These are phyloP conservation scores for Lampris megalopsis DNA, from an alignment of 2,113 vertebrate genomes.

Conservation along the genomic window DNA sequence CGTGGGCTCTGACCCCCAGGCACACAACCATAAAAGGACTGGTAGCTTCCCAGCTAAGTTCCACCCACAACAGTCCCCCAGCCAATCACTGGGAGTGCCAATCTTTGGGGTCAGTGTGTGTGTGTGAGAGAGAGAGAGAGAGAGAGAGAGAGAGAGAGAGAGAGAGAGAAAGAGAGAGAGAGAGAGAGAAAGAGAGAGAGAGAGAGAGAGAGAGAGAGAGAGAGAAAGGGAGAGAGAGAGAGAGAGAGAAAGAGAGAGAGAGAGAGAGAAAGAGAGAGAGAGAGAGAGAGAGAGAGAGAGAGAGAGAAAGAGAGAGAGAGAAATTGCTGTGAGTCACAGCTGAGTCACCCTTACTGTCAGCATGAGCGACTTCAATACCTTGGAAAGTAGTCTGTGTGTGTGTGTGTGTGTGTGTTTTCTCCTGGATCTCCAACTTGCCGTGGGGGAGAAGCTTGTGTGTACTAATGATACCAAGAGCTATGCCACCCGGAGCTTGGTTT, in stretches of 20 bases:
- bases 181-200: too few species aligned
- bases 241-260: conserved; percentile 1
- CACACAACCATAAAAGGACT: conserved; percentile 77
- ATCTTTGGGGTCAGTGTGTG: conserved; percentile 3
- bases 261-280: background rate
- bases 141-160: too few species aligned
- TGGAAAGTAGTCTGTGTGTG: conserved; percentile 3
- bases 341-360: conserved; percentile 19
- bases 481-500: too few species aligned
- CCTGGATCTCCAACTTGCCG: too few species aligned
- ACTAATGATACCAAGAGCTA: too few species aligned
- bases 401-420: conserved; percentile 1
- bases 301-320: background rate
- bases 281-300: background rate
- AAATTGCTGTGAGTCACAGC: background rate
- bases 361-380: conserved; percentile 22
- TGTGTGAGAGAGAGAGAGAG: background rate
- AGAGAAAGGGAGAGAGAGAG: too few species aligned
- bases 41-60: conserved; percentile 40
- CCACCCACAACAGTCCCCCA: conserved; percentile 10
- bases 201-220: background rate
- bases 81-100: conserved; percentile 38
- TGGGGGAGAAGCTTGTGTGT: too few species aligned
- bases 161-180: conserved; percentile 12
- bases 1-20: conserved; percentile 68